Evolutionary conservation across 2,113 vertebrate genomes (phyloP), one percentile per base, ranked within the genome.

Genomic region (Tragelaphus strepsiceros): DNA sequence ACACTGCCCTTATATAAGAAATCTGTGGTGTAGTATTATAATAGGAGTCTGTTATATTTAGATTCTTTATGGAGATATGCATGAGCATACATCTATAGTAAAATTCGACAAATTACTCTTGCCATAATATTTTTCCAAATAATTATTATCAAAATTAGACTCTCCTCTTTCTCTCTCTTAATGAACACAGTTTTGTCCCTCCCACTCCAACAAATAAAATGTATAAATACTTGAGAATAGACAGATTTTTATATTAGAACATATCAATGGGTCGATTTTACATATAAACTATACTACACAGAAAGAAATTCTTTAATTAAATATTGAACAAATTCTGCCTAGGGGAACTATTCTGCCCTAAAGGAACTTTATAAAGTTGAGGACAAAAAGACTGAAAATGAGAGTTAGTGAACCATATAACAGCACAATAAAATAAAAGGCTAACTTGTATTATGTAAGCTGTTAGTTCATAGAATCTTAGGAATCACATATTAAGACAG

Each of bases 221-320:
- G 61, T 10, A 54, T 15, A 87, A 74, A 64, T 32, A 80, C 15
- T 71, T 14, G 49, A 87, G 9, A 54, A 21, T 15, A 77, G 32
- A 32, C 0, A 53, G 56, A 7, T 19, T 90, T 97, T 96, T 67
- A 83, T 89, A 61, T 91, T 83, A 91, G 46, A 88, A 35, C 26
- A 22, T 49, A 17, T 54, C 46, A 74, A 16, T 89, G 32, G 15
- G 62, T 74, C 74, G 39, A 89, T 28, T 97, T 90, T 74, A 92
- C 14, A 88, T 53, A 74, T 59, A 78, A 95, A 90, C 62, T 67
- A 54, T 51, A 49, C n/a, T 56, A 56, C 15, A 5, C 78, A 53
- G 78, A 86, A 94, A 91, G 54, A 91, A 97, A 92, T 88, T 78
- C 19, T 53, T 32, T 62, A 5, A 24, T 91, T 91, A 95, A 82